Conservation (phyloP, 2,797 vertebrate genomes). For the Labroides dimidiatus region DNA sequence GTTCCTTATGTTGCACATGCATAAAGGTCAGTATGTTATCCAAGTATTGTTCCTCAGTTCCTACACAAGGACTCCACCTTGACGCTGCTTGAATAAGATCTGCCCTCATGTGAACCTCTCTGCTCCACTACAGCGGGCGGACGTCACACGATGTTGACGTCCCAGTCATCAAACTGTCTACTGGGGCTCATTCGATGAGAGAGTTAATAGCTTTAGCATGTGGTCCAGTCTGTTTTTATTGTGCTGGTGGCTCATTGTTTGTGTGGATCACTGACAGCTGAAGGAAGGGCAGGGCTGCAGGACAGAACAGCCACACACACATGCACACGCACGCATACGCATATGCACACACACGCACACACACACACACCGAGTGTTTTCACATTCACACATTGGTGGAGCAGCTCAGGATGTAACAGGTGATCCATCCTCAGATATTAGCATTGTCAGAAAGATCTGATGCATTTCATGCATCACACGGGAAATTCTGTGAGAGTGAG, state of each 20-base stretch:
- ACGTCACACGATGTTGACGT: slow-evolving; percentile 69
- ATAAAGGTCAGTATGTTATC: slow-evolving; percentile 27
- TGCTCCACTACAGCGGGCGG: slow-evolving; percentile 30
- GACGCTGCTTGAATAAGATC: slow-evolving; percentile 42
- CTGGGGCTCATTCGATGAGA: slow-evolving; percentile 58
- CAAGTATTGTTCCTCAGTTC: slow-evolving; percentile 47
- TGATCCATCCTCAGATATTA: slow-evolving; percentile 40
- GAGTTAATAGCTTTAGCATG: slow-evolving; percentile 72
- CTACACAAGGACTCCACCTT: slow-evolving; percentile 49
- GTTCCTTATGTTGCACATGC: not conserved
- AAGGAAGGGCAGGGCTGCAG: slow-evolving; percentile 51
- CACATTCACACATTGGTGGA: slow-evolving; percentile 38
- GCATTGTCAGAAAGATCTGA: slow-evolving; percentile 19
- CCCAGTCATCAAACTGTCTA: slow-evolving; percentile 56
- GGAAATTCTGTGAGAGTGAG: slow-evolving; percentile 49
- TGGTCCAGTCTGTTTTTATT: slow-evolving; percentile 51
- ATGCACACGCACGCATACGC: not conserved
- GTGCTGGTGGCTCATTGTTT: slow-evolving; percentile 65
- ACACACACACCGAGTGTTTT: not conserved
- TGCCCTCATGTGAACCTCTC: slow-evolving; percentile 58
- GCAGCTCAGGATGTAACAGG: slow-evolving; percentile 55
- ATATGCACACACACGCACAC: not conserved
- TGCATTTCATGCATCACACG: slow-evolving; percentile 6
- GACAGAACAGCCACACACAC: slow-evolving; percentile 2
- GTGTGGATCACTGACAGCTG: slow-evolving; percentile 46